A percentile compares a stretch with the other conserved stretches of the same genome.
Evolutionary conservation across 92 coral and sea anemone genomes (phyloP).

Genomic region (Diadumene lineata): DNA sequence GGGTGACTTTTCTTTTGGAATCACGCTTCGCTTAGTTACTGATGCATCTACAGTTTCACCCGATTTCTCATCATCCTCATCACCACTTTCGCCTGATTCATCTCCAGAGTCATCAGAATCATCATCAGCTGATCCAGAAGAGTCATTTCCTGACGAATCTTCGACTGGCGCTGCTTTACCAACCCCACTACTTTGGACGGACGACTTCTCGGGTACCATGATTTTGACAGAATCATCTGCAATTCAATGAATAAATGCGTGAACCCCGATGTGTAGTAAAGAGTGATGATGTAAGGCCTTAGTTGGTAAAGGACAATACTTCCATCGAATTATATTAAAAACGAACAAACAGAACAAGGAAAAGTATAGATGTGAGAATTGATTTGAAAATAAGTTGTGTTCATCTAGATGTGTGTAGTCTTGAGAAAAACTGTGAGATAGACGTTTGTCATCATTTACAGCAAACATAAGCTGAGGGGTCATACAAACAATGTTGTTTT

Average conservation of each 20-base stretch:
- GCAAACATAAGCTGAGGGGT: too few species aligned
- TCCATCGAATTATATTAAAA: too few species aligned
- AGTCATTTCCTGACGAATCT: slow-evolving; percentile 11
- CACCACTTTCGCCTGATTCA: slow-evolving; percentile 34
- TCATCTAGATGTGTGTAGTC: too few species aligned
- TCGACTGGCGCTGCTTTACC: background rate
- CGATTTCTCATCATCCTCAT: slow-evolving; percentile 32
- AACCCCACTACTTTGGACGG: background rate
- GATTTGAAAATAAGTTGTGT: too few species aligned
- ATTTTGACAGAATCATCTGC: slow-evolving; percentile 5
- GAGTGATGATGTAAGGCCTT: too few species aligned
- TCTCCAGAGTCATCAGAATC: background rate
- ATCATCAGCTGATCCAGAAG: slow-evolving; percentile 22
- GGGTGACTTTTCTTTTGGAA: slow-evolving; percentile 32
- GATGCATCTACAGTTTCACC: slow-evolving; percentile 35
- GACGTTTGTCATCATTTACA: too few species aligned
- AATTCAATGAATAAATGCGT: background rate
- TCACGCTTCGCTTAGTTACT: slow-evolving; percentile 40
- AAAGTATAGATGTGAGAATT: too few species aligned
- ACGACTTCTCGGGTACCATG: background rate
- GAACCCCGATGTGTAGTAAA: too few species aligned
- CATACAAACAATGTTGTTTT: background rate
- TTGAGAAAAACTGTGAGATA: too few species aligned
- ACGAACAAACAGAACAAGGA: too few species aligned
- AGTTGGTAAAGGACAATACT: too few species aligned